Evolutionary conservation across 2,888 invertebrate species (phyloP).

Genomic region (Drosophila parthenogenetica): DNA sequence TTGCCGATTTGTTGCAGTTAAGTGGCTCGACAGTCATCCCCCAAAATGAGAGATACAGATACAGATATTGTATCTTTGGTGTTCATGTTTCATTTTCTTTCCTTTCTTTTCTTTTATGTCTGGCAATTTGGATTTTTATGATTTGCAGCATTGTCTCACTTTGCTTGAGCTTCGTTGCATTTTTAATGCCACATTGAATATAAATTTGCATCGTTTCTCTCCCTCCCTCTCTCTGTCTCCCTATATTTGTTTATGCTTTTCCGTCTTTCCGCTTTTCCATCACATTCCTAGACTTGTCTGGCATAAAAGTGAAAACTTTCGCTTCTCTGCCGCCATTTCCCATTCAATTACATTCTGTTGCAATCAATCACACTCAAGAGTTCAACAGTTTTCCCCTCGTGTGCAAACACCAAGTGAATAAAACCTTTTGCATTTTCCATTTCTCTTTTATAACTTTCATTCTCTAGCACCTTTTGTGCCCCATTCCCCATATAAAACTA

Average conservation of each 20-base stretch:
- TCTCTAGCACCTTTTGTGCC: not conserved
- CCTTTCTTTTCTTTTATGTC: slow-evolving; percentile 49
- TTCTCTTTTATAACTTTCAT: slow-evolving; percentile 1
- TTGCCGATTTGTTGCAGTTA: slow-evolving; percentile 75
- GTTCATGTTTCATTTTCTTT: not conserved
- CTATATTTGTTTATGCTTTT: slow-evolving; percentile 50
- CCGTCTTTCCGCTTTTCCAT: slow-evolving; percentile 19
- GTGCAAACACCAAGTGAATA: slow-evolving; percentile 21
- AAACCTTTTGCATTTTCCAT: slow-evolving; percentile 37
- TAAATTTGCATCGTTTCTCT: slow-evolving; percentile 61
- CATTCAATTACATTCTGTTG: slow-evolving; percentile 66
- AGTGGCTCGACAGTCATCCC: slow-evolving; percentile 51
- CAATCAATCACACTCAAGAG: slow-evolving; percentile 74
- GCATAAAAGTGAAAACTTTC: slow-evolving; percentile 64
- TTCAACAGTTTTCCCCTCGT: slow-evolving; percentile 49
- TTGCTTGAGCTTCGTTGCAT: slow-evolving; percentile 56
- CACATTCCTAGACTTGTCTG: slow-evolving; percentile 59
- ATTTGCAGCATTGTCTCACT: slow-evolving; percentile 56
- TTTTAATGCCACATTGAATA: slow-evolving; percentile 72
- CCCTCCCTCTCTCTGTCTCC: slow-evolving; percentile 27
- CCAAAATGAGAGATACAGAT: not conserved
- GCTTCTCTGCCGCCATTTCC: slow-evolving; percentile 40
- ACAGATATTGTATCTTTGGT: slow-evolving; percentile 30
- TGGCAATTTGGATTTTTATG: slow-evolving; percentile 71
- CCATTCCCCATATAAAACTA: not conserved